These are phyloP conservation scores for Deilephila porcellus DNA, from an alignment of 2,888 invertebrate genomes.

Conservation along the genomic window DNA sequence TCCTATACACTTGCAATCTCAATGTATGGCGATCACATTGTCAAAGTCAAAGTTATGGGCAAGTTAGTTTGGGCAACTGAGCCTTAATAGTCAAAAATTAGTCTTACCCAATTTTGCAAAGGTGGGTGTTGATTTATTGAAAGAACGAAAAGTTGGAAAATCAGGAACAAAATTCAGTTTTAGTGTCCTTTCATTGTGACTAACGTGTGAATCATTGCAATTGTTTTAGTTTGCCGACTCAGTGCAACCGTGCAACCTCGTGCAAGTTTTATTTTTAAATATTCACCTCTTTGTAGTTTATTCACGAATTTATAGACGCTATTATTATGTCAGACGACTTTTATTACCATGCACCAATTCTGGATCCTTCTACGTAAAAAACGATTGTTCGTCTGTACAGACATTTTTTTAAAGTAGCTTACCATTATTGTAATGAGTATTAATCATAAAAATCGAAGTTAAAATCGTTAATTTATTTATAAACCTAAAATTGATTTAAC, in stretches of 20 bases:
- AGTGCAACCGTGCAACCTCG: slow-evolving; percentile 2
- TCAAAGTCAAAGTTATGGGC: no score
- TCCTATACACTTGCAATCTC: no score
- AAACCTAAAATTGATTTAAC: no score
- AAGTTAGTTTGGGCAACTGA: no score
- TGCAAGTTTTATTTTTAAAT: slow-evolving; percentile 17
- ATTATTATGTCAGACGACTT: not conserved
- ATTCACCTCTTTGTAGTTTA: not conserved
- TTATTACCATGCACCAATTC: not conserved
- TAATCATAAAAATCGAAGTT: no score
- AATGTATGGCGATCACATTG: no score
- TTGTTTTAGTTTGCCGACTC: slow-evolving; percentile 3
- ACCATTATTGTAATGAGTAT: not conserved
- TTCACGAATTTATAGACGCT: not conserved
- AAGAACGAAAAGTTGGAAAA: not conserved
- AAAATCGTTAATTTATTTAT: no score
- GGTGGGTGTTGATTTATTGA: no score
- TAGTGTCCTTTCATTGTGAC: not conserved
- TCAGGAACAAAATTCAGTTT: not conserved
- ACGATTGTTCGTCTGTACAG: not conserved
- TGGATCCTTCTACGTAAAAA: not conserved
- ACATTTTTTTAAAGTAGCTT: not conserved
- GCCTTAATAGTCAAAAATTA: no score
- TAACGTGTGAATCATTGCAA: slow-evolving; percentile 7
- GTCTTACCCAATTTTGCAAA: no score